phyloP scores from a whole-genome alignment of 2,797 vertebrate genomes.

The Threskiornis aethiopicus region DNA sequence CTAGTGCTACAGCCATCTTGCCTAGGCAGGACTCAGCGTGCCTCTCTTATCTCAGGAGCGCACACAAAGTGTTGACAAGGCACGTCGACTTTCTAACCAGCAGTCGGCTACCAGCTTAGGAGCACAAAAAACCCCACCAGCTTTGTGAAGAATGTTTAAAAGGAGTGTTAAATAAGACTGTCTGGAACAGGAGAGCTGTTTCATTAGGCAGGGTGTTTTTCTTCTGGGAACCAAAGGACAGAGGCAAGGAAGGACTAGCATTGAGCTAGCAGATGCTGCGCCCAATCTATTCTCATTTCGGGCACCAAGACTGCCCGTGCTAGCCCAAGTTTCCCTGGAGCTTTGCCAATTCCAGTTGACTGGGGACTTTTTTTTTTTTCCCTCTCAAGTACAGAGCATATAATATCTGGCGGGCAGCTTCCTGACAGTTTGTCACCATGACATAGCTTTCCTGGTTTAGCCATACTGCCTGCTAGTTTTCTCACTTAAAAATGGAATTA shows the following conservation, averaged over 20 bases:
- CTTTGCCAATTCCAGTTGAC: background rate
- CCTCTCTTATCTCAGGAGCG: background rate
- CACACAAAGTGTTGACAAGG: background rate
- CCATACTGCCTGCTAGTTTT: background rate
- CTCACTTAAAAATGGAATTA: background rate
- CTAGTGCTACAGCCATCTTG: background rate
- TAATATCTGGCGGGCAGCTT: background rate
- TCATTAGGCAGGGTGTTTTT: background rate
- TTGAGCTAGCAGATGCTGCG: background rate
- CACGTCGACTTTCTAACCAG: background rate
- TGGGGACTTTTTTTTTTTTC: accelerated
- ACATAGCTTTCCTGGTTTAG: background rate
- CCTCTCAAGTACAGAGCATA: background rate
- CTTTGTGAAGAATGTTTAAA: background rate
- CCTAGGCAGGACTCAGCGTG: background rate
- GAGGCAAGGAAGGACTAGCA: background rate
- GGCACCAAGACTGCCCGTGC: background rate
- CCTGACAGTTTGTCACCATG: background rate
- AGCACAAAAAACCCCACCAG: background rate
- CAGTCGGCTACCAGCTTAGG: background rate
- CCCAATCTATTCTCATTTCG: background rate
- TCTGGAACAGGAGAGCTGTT: background rate
- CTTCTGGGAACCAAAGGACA: background rate
- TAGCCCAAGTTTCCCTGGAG: background rate
- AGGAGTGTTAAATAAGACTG: background rate